phyloP scores from a whole-genome alignment of 2,888 invertebrate genomes.

The Latheticus oryzae region DNA sequence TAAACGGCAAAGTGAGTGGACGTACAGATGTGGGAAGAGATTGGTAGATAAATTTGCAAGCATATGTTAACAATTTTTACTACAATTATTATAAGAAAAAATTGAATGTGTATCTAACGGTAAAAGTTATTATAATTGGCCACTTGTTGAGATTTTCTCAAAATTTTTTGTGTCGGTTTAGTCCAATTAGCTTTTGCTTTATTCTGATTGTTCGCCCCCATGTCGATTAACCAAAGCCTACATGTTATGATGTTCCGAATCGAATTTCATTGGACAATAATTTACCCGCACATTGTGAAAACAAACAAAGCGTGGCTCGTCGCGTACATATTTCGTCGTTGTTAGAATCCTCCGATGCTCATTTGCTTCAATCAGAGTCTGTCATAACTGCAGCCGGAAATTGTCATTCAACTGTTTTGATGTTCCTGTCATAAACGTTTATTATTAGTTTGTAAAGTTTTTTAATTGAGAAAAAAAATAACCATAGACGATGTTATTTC shows the following conservation, averaged over 20 bases:
- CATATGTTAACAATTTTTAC: too few relatives aligned
- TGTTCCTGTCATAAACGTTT: slow-evolving; percentile 53
- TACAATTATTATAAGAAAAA: too few relatives aligned
- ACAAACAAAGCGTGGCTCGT: slow-evolving; percentile 57
- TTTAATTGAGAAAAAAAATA: slow-evolving; percentile 1
- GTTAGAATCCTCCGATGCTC: slow-evolving; percentile 56
- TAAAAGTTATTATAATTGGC: too few relatives aligned
- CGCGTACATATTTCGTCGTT: slow-evolving; percentile 49
- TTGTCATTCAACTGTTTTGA: slow-evolving; percentile 58
- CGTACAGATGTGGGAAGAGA: too few relatives aligned
- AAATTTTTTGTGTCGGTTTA: too few relatives aligned
- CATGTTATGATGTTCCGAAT: slow-evolving; percentile 57
- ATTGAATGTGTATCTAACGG: too few relatives aligned
- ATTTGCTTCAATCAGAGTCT: slow-evolving; percentile 59
- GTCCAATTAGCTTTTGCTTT: too few relatives aligned
- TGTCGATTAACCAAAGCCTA: slow-evolving; percentile 47
- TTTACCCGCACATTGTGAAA: slow-evolving; percentile 60
- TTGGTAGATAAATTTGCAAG: too few relatives aligned
- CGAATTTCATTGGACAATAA: slow-evolving; percentile 61
- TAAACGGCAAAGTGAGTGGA: too few relatives aligned
- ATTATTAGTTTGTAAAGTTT: slow-evolving; percentile 44
- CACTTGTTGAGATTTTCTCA: too few relatives aligned
- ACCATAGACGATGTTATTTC: neutral
- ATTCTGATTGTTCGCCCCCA: too few relatives aligned
- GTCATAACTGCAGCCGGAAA: slow-evolving; percentile 61